These are phyloP conservation scores for Melanargia galathea DNA, from an alignment of 2,888 invertebrate genomes.

Conservation along the genomic window DNA sequence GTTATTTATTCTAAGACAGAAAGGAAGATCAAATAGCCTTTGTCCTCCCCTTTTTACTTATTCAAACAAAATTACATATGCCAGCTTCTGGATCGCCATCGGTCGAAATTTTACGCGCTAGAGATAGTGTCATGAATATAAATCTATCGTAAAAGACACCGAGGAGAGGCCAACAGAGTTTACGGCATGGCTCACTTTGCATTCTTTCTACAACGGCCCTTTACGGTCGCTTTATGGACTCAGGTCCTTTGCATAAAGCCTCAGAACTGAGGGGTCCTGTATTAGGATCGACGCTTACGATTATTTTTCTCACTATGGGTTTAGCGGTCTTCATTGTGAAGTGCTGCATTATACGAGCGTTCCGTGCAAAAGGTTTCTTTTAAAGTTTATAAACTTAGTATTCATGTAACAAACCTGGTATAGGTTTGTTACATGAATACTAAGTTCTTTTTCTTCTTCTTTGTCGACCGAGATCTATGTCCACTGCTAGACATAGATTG, in stretches of 20 bases:
- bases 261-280: slow-evolving; percentile 52
- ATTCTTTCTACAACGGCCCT: slow-evolving; percentile 77
- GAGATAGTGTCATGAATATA: slow-evolving; percentile 82
- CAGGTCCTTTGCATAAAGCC: slow-evolving; percentile 76
- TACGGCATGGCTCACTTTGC: slow-evolving; percentile 79
- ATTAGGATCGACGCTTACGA: slow-evolving; percentile 45
- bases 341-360: slow-evolving; percentile 14
- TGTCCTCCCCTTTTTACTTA: slow-evolving; percentile 81
- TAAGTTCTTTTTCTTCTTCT: no score
- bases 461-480: no score
- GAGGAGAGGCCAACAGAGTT: slow-evolving; percentile 68
- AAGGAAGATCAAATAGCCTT: slow-evolving; percentile 78
- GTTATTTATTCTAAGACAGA: slow-evolving; percentile 74
- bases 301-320: slow-evolving; percentile 36
- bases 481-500: no score
- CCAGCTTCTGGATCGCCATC: slow-evolving; percentile 79
- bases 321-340: slow-evolving; percentile 31
- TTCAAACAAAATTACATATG: slow-evolving; percentile 83
- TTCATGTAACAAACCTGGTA: no score
- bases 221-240: slow-evolving; percentile 79
- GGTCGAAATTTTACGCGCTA: slow-evolving; percentile 81
- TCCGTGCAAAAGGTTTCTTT: neutral
- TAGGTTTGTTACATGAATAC: no score
- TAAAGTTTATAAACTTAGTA: neutral
- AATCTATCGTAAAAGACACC: slow-evolving; percentile 81